A percentile compares a stretch with the other conserved stretches of the same genome.
Evolutionary conservation across 2,113 vertebrate genomes (phyloP).

Genomic region (Noturus placidus): DNA sequence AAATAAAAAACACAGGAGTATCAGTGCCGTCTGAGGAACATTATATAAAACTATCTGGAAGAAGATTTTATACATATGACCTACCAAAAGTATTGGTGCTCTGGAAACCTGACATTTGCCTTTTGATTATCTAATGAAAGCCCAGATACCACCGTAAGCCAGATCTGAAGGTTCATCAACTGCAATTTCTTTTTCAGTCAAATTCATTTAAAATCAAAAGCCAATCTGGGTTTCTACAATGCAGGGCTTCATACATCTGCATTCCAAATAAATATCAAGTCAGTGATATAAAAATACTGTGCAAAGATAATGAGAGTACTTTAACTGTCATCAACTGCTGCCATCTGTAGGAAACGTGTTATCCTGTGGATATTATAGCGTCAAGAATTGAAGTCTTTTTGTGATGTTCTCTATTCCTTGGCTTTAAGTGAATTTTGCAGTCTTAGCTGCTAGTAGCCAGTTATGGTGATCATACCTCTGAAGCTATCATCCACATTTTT

Average conservation of each 20-base stretch:
- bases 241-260: not conserved
- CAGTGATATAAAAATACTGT: conserved; percentile 16
- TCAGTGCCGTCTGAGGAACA: not conserved
- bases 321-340: conserved; percentile 31
- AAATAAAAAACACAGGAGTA: not conserved
- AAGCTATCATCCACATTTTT: conserved; percentile 35
- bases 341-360: conserved; percentile 31
- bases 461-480: conserved; percentile 14
- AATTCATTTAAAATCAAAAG: conserved; percentile 2
- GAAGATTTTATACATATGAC: not conserved
- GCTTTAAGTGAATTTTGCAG: conserved; percentile 27
- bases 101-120: not conserved
- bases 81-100: not conserved
- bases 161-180: not conserved
- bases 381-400: not conserved
- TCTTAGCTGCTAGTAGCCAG: not conserved
- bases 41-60: not conserved
- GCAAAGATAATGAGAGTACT: conserved; percentile 26
- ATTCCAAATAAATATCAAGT: conserved; percentile 22
- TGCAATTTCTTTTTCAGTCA: conserved; percentile 5
- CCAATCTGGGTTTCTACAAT: not conserved
- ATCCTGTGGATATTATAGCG: conserved; percentile 6
- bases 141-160: not conserved
- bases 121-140: not conserved
- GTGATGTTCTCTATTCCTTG: conserved; percentile 8